These are phyloP conservation scores for Nomia melanderi DNA, from an alignment of 1,140 invertebrate genomes.

Conservation along the genomic window DNA sequence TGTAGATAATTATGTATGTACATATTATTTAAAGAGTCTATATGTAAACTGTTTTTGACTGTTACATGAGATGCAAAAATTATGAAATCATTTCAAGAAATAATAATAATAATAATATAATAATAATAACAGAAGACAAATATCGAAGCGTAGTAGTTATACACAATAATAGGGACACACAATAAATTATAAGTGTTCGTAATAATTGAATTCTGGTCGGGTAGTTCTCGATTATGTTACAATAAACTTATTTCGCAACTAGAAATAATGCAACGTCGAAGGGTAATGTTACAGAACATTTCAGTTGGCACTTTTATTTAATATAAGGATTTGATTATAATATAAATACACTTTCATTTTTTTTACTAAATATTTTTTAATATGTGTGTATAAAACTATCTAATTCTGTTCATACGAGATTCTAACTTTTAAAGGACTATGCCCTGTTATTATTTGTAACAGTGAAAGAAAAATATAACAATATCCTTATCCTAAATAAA, in stretches of 20 bases:
- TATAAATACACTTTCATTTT: slow-evolving; percentile 55
- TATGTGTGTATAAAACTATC: slow-evolving; percentile 36
- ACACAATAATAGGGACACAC: slow-evolving; percentile 27
- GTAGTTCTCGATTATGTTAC: slow-evolving; percentile 26
- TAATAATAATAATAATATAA: slow-evolving; percentile 22
- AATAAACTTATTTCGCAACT: slow-evolving; percentile 45
- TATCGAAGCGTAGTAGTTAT: slow-evolving; percentile 44
- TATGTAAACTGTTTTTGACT: slow-evolving; percentile 59
- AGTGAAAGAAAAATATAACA: slow-evolving; percentile 52
- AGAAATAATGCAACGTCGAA: slow-evolving; percentile 56
- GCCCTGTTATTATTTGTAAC: slow-evolving; percentile 35
- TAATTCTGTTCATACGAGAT: slow-evolving; percentile 47
- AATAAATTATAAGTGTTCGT: slow-evolving; percentile 38
- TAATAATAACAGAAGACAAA: slow-evolving; percentile 35
- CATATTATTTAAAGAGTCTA: slow-evolving; percentile 1
- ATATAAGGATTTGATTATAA: slow-evolving; percentile 54
- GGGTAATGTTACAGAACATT: slow-evolving; percentile 54
- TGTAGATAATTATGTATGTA: slow-evolving; percentile 19
- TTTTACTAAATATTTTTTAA: slow-evolving; percentile 20
- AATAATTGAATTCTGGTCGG: slow-evolving; percentile 23
- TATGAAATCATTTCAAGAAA: slow-evolving; percentile 51
- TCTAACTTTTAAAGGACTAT: slow-evolving; percentile 30
- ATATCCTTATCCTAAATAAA: slow-evolving; percentile 55
- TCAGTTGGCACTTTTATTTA: slow-evolving; percentile 64
- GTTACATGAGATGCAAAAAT: slow-evolving; percentile 55